Evolutionary conservation across 2,797 vertebrate species (phyloP), one percentile per base, ranked within the genome.

Genomic region (Myotis vivesi): DNA sequence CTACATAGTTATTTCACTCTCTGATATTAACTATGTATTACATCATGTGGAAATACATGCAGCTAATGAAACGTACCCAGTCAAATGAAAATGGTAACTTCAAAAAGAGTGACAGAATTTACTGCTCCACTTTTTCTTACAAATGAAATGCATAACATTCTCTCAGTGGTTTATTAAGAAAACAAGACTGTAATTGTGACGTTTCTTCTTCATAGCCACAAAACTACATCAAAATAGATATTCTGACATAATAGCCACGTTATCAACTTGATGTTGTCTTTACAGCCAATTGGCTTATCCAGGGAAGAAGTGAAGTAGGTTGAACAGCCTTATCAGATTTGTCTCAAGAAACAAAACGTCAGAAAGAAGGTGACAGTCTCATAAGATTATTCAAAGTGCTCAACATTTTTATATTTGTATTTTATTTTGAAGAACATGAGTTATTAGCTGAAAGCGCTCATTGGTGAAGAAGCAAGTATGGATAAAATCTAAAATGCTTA

Each of bases 221-320:
- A 16, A 92, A 92, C 86, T 62, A 10, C 80, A 94, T 88, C 19
- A 55, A 69, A 85, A 92, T 11, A 76, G 30, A 57, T 68, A 76
- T 66, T 66, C 33, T 86, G 25, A 88, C 71, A 64, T 82, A 76
- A 86, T 0, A 90, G 69, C 16, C 28, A 85, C 71, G n/a, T 85
- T 36, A 85, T 71, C 83, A 83, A 77, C 46, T 89, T 87, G 41
- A 85, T 36, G 17, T 22, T 75, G 28, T 66, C 22, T 89, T 95
- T 82, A 66, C 0, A 86, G 25, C 20, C 81, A 84, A 77, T 69
- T 81, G 76, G 22, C 69, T 92, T 91, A 33, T 84, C 69, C 11
- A 82, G 53, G 55, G 20, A 93, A 19, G 11, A 95, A 66, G 62
- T 72, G 44, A 66, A 85, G 20, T n/a, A 44, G n/a, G 33, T 80